Conservation (phyloP, 92 coral and sea anemone species). For the Siderastrea radians region DNA sequence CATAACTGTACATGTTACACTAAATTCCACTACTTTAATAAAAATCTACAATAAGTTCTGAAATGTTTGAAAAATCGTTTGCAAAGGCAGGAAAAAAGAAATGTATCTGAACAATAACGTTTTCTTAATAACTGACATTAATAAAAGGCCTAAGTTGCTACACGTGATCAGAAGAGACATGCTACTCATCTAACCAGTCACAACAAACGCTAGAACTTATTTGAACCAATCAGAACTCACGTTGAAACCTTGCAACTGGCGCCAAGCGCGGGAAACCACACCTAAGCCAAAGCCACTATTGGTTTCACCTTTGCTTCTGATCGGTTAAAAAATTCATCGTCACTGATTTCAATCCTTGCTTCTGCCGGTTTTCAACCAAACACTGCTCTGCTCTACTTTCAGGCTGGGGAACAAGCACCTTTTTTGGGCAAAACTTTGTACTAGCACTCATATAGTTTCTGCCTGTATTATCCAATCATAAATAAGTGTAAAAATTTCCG, state of each 20-base stretch:
- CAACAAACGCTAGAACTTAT: no score
- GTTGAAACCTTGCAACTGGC: background rate
- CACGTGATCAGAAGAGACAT: no score
- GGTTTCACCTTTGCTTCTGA: slow-evolving; percentile 3
- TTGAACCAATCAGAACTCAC: no score
- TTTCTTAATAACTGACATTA: no score
- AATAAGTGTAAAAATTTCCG: background rate
- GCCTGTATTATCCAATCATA: background rate
- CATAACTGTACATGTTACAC: no score
- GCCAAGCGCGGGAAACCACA: background rate
- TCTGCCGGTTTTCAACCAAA: background rate
- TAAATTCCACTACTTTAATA: no score
- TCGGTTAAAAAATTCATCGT: background rate
- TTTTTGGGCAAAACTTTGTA: background rate
- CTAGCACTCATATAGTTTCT: background rate
- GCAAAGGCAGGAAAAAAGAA: no score
- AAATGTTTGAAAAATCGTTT: no score
- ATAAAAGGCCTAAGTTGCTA: no score
- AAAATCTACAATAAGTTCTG: no score
- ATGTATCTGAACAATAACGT: no score
- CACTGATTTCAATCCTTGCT: background rate
- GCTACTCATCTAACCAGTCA: no score
- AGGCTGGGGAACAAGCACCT: background rate
- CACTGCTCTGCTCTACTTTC: background rate
- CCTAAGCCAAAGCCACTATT: background rate